Evolutionary conservation across 2,797 vertebrate genomes (phyloP).

Genomic region (Distichodus sexfasciatus): DNA sequence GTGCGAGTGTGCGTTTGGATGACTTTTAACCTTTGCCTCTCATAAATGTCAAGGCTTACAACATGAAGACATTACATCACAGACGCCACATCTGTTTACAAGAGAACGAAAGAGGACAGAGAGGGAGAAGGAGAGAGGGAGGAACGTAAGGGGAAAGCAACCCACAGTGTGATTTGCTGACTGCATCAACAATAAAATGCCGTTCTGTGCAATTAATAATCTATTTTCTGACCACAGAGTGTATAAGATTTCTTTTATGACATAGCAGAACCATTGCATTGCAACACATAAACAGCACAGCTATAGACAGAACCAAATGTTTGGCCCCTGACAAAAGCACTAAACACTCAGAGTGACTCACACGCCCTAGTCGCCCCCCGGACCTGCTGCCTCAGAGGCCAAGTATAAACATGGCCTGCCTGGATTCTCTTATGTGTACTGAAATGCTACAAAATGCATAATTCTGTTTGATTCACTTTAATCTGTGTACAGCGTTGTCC

Average conservation of each 20-base stretch:
- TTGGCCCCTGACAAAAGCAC: background rate
- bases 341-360: conserved; percentile 29
- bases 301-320: conserved; percentile 27
- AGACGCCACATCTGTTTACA: conserved; percentile 47
- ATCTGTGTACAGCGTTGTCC: background rate
- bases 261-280: background rate
- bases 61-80: conserved; percentile 48
- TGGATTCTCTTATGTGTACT: background rate
- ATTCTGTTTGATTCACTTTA: background rate
- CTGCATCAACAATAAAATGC: background rate
- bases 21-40: conserved; percentile 17
- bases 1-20: background rate
- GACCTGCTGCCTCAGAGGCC: background rate
- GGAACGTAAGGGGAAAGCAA: background rate
- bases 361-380: conserved; percentile 6
- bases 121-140: conserved; percentile 43
- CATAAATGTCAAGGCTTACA: conserved; percentile 38
- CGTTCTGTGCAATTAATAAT: background rate
- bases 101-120: background rate
- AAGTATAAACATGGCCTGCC: background rate
- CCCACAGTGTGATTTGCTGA: background rate
- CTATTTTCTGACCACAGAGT: background rate
- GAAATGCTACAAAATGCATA: background rate
- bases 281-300: background rate
- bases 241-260: conserved; percentile 8